Percentiles rank a stretch among this genome's conserved stretches.
Evolutionary conservation across 1,140 invertebrate genomes (phyloP).

Genomic region (Galleria mellonella): DNA sequence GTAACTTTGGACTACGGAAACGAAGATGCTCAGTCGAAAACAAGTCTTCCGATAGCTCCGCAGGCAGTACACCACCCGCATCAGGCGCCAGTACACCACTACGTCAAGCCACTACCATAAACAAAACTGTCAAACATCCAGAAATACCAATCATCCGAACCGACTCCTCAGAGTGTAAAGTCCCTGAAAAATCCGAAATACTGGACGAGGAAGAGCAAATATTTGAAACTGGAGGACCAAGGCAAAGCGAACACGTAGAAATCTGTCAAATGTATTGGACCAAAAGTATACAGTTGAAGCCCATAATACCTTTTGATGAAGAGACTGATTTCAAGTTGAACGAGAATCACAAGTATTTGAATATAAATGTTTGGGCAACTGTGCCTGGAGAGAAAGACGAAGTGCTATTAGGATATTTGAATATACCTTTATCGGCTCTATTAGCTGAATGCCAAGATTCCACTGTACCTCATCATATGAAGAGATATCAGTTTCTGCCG

Average conservation of each 20-base stretch:
- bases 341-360: conserved; percentile 84
- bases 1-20: conserved; percentile 71
- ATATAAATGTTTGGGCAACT: conserved; percentile 88
- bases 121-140: conserved; percentile 56
- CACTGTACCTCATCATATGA: conserved; percentile 85
- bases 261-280: conserved; percentile 73
- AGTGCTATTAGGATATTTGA: conserved; percentile 84
- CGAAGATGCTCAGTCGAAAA: conserved; percentile 75
- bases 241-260: conserved; percentile 60
- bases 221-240: conserved; percentile 56
- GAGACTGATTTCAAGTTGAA: conserved; percentile 82
- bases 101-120: conserved; percentile 40
- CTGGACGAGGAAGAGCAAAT: conserved; percentile 48
- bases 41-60: conserved; percentile 71
- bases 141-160: conserved; percentile 62
- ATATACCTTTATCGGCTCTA: conserved; percentile 85
- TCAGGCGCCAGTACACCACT: conserved; percentile 72
- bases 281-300: conserved; percentile 55
- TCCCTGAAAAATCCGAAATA: conserved; percentile 40
- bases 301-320: conserved; percentile 84
- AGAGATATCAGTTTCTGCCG: conserved; percentile 83
- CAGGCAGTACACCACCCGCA: conserved; percentile 71
- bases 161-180: conserved; percentile 58
- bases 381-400: conserved; percentile 76
- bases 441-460: conserved; percentile 87